These are phyloP conservation scores for Eleutherodactylus coqui DNA, from an alignment of 2,797 vertebrate genomes.

Conservation along the genomic window DNA sequence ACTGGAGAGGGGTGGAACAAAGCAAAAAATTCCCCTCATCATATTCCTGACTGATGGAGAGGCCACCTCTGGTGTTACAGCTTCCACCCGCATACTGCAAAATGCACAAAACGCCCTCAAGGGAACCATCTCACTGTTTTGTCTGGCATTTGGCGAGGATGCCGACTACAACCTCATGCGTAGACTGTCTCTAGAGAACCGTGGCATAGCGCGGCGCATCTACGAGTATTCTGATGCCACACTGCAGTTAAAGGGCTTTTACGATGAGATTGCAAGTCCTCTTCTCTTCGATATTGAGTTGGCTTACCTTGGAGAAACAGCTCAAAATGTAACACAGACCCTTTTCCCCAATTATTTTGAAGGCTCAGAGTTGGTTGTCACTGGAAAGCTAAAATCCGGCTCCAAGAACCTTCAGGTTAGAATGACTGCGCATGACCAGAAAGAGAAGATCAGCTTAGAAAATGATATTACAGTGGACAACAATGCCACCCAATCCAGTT, in stretches of 20 bases:
- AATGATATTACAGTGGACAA: conserved; percentile 70
- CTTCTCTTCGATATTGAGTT: conserved; percentile 83
- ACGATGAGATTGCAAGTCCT: conserved; percentile 84
- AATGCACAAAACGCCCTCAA: conserved; percentile 78
- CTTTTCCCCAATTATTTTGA: conserved; percentile 86
- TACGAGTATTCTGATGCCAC: conserved; percentile 83
- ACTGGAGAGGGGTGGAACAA: conserved; percentile 54
- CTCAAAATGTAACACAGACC: conserved; percentile 76
- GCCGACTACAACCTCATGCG: conserved; percentile 82
- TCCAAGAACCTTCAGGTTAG: conserved; percentile 76
- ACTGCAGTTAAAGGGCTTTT: conserved; percentile 84
- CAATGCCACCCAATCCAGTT: conserved; percentile 67
- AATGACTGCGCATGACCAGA: conserved; percentile 74
- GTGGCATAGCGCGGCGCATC: conserved; percentile 79
- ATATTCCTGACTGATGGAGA: conserved; percentile 88
- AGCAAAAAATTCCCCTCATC: conserved; percentile 78
- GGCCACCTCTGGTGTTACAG: conserved; percentile 81
- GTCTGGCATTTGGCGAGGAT: conserved; percentile 86
- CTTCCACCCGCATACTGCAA: conserved; percentile 76
- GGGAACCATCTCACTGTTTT: conserved; percentile 79
- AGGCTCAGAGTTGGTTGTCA: conserved; percentile 85
- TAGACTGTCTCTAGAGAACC: conserved; percentile 82
- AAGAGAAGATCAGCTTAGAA: conserved; percentile 72
- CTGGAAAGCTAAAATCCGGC: conserved; percentile 78
- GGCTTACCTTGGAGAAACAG: conserved; percentile 79